Conservation (phyloP, 92 coral and sea anemone genomes). For the Umimayanthus kanabou region DNA sequence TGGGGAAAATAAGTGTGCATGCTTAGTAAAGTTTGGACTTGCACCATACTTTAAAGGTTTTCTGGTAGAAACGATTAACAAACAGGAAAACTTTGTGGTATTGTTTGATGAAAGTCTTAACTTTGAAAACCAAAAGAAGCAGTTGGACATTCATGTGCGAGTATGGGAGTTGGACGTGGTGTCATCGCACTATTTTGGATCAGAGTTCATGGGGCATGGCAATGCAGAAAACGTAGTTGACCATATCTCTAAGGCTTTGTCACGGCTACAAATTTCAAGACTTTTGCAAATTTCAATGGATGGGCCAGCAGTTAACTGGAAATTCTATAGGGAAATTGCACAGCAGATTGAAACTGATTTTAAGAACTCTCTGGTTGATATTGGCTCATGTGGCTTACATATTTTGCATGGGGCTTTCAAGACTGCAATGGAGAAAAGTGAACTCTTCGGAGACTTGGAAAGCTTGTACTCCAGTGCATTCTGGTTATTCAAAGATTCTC, state of each 20-base stretch:
- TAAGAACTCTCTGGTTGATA: constrained; percentile 37
- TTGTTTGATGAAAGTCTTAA: constrained; percentile 48
- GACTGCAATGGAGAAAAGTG: constrained; percentile 44
- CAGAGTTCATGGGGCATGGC: constrained; percentile 46
- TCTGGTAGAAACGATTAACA: constrained; percentile 39
- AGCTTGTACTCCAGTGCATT: constrained; percentile 41
- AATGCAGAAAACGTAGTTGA: constrained; percentile 45
- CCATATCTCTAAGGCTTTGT: constrained; percentile 31
- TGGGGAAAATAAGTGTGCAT: constrained; percentile 38
- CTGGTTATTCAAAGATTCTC: constrained; percentile 53
- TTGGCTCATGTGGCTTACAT: constrained; percentile 47
- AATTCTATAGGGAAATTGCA: constrained; percentile 42
- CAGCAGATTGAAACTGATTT: constrained; percentile 44
- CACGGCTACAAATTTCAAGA: constrained; percentile 34
- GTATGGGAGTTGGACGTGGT: constrained; percentile 37
- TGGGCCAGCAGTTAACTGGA: constrained; percentile 46
- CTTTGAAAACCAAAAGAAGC: constrained; percentile 43
- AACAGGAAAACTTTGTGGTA: constrained; percentile 41
- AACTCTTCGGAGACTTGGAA: constrained; percentile 45
- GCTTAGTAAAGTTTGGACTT: constrained; percentile 38
- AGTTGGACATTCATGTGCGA: constrained; percentile 39
- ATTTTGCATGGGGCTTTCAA: constrained; percentile 44
- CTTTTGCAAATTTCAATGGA: constrained; percentile 43
- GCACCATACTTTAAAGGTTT: too few species aligned
- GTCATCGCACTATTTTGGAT: constrained; percentile 46